phyloP scores from a whole-genome alignment of 2,888 invertebrate species.

The Orchesellides sinensis region DNA sequence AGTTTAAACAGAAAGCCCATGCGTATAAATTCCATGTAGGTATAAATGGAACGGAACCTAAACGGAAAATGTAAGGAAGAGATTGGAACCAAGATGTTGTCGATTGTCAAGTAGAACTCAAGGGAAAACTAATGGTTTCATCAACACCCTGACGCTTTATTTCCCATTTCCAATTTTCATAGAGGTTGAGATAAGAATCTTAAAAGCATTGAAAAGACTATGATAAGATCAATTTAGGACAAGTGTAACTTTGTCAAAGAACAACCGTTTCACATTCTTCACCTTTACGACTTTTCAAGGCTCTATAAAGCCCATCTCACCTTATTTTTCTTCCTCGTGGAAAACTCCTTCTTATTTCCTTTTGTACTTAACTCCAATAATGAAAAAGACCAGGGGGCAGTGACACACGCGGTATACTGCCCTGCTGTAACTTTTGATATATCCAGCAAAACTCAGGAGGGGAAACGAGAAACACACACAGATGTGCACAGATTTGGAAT shows the following conservation, averaged over 20 bases:
- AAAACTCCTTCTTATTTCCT: slow-evolving; percentile 7
- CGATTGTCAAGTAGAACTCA: background rate
- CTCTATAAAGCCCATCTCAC: slow-evolving; percentile 19
- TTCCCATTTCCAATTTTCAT: slow-evolving; percentile 50
- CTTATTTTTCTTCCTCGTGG: background rate
- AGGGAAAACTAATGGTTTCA: slow-evolving; percentile 43
- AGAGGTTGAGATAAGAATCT: slow-evolving; percentile 27
- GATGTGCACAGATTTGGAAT: slow-evolving; percentile 1
- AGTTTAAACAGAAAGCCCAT: no score
- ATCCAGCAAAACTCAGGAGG: background rate
- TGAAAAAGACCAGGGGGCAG: slow-evolving; percentile 28
- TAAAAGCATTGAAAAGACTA: slow-evolving; percentile 34
- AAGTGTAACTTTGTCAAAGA: slow-evolving; percentile 49
- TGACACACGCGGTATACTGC: background rate
- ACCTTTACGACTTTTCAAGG: slow-evolving; percentile 52
- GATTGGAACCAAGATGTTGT: background rate
- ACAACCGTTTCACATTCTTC: slow-evolving; percentile 43
- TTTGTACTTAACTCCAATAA: slow-evolving; percentile 29
- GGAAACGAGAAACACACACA: background rate
- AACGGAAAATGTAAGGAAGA: no score
- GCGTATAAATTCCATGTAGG: no score
- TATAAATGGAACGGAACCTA: no score
- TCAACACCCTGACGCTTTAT: slow-evolving; percentile 48
- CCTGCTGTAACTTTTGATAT: background rate
- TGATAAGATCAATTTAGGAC: slow-evolving; percentile 51